Conservation (phyloP, 2,797 vertebrate species). For the Eulemur coronatus region DNA sequence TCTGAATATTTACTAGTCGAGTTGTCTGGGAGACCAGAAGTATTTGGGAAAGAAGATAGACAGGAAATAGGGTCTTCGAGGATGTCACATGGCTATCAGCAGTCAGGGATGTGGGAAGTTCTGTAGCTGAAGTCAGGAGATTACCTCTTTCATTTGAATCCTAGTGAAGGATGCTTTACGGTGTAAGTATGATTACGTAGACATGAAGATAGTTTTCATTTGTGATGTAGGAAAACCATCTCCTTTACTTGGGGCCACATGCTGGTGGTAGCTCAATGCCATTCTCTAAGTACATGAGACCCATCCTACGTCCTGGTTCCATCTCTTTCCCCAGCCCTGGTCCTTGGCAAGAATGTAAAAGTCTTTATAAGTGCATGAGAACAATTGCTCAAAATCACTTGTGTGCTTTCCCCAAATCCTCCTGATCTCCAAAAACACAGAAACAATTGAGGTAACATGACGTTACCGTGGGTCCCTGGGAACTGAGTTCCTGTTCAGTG, state of each 20-base stretch:
- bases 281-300: not conserved
- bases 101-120: not conserved
- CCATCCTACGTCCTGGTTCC: not conserved
- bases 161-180: not conserved
- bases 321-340: not conserved
- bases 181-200: not conserved
- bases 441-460: not conserved
- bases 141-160: not conserved
- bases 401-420: not conserved
- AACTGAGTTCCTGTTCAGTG: not conserved
- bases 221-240: not conserved
- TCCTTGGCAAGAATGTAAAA: not conserved
- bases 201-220: not conserved
- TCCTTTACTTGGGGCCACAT: not conserved
- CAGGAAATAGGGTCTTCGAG: not conserved
- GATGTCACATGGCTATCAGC: not conserved
- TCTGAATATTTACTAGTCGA: not conserved
- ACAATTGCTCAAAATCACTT: not conserved
- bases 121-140: not conserved
- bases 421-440: not conserved
- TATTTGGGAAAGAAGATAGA: not conserved
- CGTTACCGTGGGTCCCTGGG: not conserved
- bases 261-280: not conserved
- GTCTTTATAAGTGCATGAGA: not conserved
- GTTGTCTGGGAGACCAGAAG: not conserved